phyloP scores from a whole-genome alignment of 92 coral and sea anemone genomes.

The Desmophyllum pertusum region DNA sequence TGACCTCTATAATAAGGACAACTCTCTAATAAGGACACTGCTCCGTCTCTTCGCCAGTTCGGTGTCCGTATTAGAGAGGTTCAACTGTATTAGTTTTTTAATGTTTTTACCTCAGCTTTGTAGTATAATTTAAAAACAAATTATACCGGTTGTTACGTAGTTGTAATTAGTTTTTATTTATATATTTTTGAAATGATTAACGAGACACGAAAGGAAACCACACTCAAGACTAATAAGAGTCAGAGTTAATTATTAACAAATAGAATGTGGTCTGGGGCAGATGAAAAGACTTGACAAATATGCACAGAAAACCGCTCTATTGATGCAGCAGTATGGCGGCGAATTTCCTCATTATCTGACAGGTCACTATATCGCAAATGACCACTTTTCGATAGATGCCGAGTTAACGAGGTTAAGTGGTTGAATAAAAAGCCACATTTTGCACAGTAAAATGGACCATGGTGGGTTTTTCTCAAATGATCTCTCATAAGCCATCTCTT shows the following conservation, averaged over 20 bases:
- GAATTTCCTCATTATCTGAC: not conserved
- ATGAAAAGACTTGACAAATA: not conserved
- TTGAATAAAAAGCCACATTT: not conserved
- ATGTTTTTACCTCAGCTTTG: no score
- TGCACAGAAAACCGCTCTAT: not conserved
- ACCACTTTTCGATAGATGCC: not conserved
- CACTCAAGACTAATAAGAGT: not conserved
- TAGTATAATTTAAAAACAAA: no score
- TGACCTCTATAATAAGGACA: no score
- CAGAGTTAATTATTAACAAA: not conserved
- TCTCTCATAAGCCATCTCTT: not conserved
- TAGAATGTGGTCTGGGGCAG: not conserved
- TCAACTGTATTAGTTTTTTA: no score
- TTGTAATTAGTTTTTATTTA: no score
- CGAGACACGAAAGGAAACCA: not conserved
- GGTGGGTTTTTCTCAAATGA: constrained; percentile 8
- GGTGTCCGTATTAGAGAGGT: no score
- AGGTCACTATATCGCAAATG: not conserved
- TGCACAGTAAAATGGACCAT: not conserved
- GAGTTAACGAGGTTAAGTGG: not conserved
- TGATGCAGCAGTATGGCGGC: not conserved
- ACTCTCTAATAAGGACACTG: no score
- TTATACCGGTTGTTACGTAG: no score
- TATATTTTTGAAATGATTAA: no score
- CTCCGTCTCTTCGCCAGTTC: no score